Conservation (phyloP, 2,888 invertebrate genomes). For the Lacanobia oleracea region DNA sequence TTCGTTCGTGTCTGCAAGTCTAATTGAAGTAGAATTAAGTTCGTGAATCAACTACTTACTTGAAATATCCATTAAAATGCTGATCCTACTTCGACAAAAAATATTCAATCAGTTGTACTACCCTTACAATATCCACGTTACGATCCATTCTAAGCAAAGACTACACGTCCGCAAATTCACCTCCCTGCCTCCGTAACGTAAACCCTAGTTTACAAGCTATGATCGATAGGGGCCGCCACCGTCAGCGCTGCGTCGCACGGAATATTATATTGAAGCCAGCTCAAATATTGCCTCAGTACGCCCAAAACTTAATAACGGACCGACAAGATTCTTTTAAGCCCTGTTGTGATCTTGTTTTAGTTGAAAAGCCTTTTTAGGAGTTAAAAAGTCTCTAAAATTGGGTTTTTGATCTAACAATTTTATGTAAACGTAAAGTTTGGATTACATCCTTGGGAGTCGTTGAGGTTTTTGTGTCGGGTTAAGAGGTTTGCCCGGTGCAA, state of each 20-base stretch:
- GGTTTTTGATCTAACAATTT: constrained; percentile 16
- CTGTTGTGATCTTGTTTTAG: constrained; percentile 48
- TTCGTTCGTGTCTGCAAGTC: not conserved
- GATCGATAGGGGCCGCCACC: constrained; percentile 53
- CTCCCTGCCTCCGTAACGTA: constrained; percentile 40
- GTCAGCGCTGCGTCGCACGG: constrained; percentile 38
- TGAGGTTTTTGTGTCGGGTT: not conserved
- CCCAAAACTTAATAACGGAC: constrained; percentile 53
- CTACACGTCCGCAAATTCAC: constrained; percentile 33
- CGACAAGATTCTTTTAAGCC: constrained; percentile 48
- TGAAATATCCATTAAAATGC: not conserved
- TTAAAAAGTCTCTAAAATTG: constrained; percentile 27
- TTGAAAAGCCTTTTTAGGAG: constrained; percentile 20
- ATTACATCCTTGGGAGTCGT: not conserved
- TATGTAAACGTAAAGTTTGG: not conserved
- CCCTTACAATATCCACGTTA: constrained; percentile 19
- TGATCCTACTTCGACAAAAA: not conserved
- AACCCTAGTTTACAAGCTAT: constrained; percentile 48
- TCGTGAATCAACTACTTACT: too few species aligned
- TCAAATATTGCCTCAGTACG: constrained; percentile 54
- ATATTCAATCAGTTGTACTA: not conserved
- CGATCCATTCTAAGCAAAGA: constrained; percentile 22
- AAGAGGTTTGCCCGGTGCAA: not conserved
- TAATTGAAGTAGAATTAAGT: not conserved
- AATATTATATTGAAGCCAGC: constrained; percentile 55